A percentile compares a stretch with the other conserved stretches of the same genome.
Evolutionary conservation across 2,888 invertebrate species (phyloP).

Genomic region (Melanostoma mellinum): DNA sequence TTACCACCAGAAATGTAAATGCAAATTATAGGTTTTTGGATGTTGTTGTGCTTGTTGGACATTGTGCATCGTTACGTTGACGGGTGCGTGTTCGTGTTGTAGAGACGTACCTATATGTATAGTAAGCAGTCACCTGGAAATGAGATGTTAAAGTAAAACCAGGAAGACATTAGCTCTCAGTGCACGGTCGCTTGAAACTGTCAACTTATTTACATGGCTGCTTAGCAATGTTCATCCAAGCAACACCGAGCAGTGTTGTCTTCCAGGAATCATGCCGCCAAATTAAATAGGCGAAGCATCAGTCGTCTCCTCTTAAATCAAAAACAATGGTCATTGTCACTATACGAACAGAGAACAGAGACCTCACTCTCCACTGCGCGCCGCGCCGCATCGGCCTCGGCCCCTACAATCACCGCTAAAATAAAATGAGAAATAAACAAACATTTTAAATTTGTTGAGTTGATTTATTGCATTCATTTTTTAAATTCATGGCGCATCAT

Average conservation of each 20-base stretch:
- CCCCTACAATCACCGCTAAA: background rate
- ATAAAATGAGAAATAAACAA: constrained; percentile 1
- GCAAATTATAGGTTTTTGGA: constrained; percentile 13
- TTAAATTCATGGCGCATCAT: constrained; percentile 61
- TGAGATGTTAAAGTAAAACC: constrained; percentile 55
- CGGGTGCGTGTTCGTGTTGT: too few relatives aligned
- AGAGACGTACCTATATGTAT: background rate
- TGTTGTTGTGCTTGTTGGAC: constrained; percentile 11
- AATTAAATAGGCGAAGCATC: constrained; percentile 62
- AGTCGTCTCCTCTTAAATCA: constrained; percentile 45
- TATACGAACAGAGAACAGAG: background rate
- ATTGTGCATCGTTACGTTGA: background rate
- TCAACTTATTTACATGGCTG: constrained; percentile 65
- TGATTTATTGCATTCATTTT: constrained; percentile 64
- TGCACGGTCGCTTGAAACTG: constrained; percentile 63
- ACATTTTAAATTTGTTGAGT: constrained; percentile 46
- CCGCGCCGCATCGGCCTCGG: background rate
- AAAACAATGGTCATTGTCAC: constrained; percentile 48
- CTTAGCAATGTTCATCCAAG: constrained; percentile 59
- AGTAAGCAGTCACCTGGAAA: constrained; percentile 60
- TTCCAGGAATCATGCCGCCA: constrained; percentile 71
- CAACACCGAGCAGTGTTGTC: constrained; percentile 36
- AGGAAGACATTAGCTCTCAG: constrained; percentile 65
- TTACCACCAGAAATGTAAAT: constrained; percentile 37
- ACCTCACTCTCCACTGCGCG: background rate